phyloP scores from a whole-genome alignment of 2,797 vertebrate species.

The Cyclopterus lumpus region DNA sequence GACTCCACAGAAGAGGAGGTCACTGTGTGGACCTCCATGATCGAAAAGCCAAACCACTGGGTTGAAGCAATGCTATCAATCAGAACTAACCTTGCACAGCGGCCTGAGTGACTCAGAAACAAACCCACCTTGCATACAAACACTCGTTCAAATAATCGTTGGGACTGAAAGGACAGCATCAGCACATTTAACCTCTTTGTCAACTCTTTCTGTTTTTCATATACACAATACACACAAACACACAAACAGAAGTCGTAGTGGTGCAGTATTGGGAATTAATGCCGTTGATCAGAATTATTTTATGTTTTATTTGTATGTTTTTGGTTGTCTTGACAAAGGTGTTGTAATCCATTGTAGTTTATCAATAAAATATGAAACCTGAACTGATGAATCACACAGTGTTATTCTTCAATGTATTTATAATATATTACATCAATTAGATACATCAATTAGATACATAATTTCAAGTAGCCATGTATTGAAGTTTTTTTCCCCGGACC shows the following conservation, averaged over 20 bases:
- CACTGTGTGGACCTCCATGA: constrained; percentile 86
- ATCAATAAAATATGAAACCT: constrained; percentile 55
- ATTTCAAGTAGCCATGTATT: background rate
- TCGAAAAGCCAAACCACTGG: constrained; percentile 88
- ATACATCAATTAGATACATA: background rate
- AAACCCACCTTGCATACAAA: background rate
- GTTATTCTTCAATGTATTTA: constrained; percentile 22
- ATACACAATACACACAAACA: background rate
- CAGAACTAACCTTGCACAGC: constrained; percentile 86
- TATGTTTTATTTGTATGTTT: constrained; percentile 31
- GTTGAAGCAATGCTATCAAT: constrained; percentile 89
- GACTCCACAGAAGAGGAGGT: constrained; percentile 93
- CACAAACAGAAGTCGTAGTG: constrained; percentile 21
- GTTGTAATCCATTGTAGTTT: constrained; percentile 50
- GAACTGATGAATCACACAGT: constrained; percentile 18
- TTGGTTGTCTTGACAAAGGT: constrained; percentile 31
- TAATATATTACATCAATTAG: background rate
- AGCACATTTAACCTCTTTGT: constrained; percentile 37
- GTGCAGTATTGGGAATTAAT: constrained; percentile 53
- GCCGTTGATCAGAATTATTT: constrained; percentile 10
- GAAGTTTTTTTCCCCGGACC: background rate
- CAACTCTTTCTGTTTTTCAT: constrained; percentile 17
- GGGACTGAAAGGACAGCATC: constrained; percentile 37
- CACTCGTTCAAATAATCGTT: constrained; percentile 4
- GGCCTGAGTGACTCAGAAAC: constrained; percentile 59